Percentiles rank a stretch among this genome's conserved stretches.
phyloP scores from a whole-genome alignment of 2,888 invertebrate genomes.

The Sarcophaga variegata region DNA sequence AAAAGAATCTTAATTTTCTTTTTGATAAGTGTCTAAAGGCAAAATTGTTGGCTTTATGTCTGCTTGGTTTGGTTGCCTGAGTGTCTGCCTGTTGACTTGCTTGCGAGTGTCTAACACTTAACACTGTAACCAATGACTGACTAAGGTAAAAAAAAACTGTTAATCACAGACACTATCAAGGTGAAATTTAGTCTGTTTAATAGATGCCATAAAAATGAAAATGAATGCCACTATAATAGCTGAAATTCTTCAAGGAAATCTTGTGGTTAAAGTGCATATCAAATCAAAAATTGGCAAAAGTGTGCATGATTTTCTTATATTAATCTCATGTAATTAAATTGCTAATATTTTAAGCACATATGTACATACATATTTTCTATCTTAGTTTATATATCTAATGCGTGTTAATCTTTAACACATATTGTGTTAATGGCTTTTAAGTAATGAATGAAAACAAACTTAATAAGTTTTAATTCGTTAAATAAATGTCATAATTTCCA shows the following conservation, averaged over 20 bases:
- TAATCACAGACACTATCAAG: constrained; percentile 31
- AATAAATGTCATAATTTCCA: background rate
- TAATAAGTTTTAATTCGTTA: no score
- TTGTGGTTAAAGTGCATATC: background rate
- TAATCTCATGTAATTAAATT: constrained; percentile 52
- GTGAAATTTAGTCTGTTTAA: constrained; percentile 50
- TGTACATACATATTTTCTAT: background rate
- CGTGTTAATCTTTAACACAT: background rate
- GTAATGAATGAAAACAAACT: background rate
- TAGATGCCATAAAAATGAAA: constrained; percentile 2
- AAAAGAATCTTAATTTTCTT: constrained; percentile 8
- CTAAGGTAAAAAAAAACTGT: constrained; percentile 21
- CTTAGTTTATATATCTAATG: background rate
- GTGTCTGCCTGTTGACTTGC: background rate
- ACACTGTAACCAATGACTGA: constrained; percentile 16
- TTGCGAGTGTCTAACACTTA: constrained; percentile 22
- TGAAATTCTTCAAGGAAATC: background rate
- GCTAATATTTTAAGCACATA: constrained; percentile 41
- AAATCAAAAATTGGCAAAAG: background rate
- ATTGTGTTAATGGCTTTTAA: background rate
- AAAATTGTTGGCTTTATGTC: background rate
- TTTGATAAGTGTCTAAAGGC: constrained; percentile 34
- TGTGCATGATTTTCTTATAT: constrained; percentile 24
- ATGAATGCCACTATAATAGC: constrained; percentile 1
- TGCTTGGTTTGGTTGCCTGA: background rate